These are phyloP conservation scores for Sparus aurata DNA, from an alignment of 2,797 vertebrate species.

Conservation along the genomic window DNA sequence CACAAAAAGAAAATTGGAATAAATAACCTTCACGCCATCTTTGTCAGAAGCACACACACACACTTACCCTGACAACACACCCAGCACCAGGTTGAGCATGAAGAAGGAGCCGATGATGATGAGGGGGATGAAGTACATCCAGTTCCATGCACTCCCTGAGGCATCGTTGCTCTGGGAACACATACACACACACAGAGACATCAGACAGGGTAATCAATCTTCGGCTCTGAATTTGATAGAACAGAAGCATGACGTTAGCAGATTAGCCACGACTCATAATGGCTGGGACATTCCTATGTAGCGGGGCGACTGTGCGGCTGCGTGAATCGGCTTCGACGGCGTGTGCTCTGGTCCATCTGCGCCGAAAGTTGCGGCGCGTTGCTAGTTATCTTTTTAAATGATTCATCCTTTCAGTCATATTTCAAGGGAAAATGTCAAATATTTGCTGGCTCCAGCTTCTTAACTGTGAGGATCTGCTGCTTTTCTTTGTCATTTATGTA, in stretches of 20 bases:
- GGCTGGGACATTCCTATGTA: not conserved
- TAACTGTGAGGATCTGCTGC: too few relatives aligned
- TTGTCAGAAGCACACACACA: constrained; percentile 6
- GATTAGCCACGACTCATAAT: constrained; percentile 19
- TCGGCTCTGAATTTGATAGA: constrained; percentile 1
- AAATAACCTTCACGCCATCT: not conserved
- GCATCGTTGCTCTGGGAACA: constrained; percentile 93
- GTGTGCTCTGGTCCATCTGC: not conserved
- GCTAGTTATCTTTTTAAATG: too few relatives aligned
- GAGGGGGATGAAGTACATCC: constrained; percentile 98
- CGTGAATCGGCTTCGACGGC: not conserved
- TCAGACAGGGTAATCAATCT: constrained; percentile 44
- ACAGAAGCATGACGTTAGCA: constrained; percentile 18
- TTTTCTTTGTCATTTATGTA: too few relatives aligned
- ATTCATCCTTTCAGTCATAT: too few relatives aligned
- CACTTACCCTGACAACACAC: constrained; percentile 94
- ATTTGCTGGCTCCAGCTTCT: too few relatives aligned
- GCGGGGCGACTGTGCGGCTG: not conserved
- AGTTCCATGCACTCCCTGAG: constrained; percentile 96
- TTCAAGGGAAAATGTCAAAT: too few relatives aligned
- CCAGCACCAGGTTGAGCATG: constrained; percentile 97
- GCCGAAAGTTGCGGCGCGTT: not conserved
- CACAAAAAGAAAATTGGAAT: not conserved
- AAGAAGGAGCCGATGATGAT: constrained; percentile 99
- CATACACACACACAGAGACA: constrained; percentile 34